Conservation (phyloP, 2,797 vertebrate genomes). For the Podarcis lilfordi region DNA sequence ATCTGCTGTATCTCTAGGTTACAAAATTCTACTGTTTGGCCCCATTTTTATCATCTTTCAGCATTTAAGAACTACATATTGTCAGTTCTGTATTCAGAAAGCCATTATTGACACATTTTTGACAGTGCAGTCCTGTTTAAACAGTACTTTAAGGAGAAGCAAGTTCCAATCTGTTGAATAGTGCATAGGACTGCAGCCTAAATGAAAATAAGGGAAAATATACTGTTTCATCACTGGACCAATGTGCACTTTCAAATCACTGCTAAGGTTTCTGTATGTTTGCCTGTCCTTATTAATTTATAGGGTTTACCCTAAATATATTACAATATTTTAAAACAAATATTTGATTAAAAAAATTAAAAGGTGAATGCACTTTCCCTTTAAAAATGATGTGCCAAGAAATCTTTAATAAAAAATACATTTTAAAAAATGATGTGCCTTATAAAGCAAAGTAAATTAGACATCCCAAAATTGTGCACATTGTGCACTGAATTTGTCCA, state of each 20-base stretch:
- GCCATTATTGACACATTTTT: conserved; percentile 25
- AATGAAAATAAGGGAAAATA: neutral
- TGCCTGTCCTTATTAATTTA: neutral
- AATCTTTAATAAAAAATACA: too few relatives aligned
- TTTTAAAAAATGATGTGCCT: neutral
- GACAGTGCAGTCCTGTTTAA: neutral
- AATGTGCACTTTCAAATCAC: conserved; percentile 5
- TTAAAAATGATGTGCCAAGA: neutral
- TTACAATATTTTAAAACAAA: neutral
- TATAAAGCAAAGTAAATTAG: neutral
- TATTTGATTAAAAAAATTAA: neutral
- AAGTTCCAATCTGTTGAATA: neutral
- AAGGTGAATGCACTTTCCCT: neutral
- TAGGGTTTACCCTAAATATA: too few relatives aligned
- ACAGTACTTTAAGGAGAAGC: too few relatives aligned
- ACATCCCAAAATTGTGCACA: neutral
- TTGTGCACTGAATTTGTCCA: neutral
- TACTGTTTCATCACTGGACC: conserved; percentile 33
- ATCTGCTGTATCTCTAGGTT: conserved; percentile 50
- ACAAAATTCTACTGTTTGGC: conserved; percentile 30
- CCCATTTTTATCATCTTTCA: neutral
- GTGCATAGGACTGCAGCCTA: neutral
- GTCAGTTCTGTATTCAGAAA: conserved; percentile 51
- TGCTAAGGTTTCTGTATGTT: accelerated
- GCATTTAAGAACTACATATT: neutral